phyloP scores from a whole-genome alignment of 2,797 vertebrate genomes.

The Eulemur rubriventer region DNA sequence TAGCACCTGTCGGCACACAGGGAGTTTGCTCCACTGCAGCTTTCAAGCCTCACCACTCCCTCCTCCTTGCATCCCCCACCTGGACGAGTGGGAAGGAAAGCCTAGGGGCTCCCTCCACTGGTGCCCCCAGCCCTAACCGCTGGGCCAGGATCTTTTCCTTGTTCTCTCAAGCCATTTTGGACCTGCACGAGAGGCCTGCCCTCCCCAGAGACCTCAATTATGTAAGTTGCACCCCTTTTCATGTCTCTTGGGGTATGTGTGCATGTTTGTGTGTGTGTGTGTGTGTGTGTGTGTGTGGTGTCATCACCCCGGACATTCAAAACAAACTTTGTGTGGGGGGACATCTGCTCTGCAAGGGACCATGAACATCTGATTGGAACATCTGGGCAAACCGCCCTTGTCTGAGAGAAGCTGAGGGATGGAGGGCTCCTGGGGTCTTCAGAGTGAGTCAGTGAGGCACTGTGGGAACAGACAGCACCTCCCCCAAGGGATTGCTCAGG shows the following conservation, averaged over 20 bases:
- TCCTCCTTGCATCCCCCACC: too few relatives aligned
- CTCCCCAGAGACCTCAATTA: neutral
- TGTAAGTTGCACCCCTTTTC: neutral
- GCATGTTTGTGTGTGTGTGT: too few relatives aligned
- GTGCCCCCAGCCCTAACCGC: neutral
- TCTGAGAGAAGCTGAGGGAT: neutral
- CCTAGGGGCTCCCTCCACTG: rapidly evolving
- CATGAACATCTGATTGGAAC: too few relatives aligned
- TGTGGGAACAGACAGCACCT: neutral
- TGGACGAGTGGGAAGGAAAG: too few relatives aligned
- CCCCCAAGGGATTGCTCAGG: neutral
- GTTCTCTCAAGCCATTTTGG: neutral
- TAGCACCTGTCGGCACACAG: neutral
- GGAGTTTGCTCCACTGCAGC: too few relatives aligned
- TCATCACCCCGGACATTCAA: too few relatives aligned
- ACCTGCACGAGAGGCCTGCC: neutral
- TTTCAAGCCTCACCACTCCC: neutral
- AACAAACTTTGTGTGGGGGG: neutral
- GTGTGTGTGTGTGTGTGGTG: too few relatives aligned
- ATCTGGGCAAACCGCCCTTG: neutral
- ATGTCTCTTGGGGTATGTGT: neutral
- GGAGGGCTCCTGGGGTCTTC: neutral
- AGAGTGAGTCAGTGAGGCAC: neutral
- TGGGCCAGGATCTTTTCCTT: neutral
- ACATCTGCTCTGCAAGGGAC: neutral